These are phyloP conservation scores for Aphaenogaster floridana DNA, from an alignment of 1,140 invertebrate species.

Conservation along the genomic window DNA sequence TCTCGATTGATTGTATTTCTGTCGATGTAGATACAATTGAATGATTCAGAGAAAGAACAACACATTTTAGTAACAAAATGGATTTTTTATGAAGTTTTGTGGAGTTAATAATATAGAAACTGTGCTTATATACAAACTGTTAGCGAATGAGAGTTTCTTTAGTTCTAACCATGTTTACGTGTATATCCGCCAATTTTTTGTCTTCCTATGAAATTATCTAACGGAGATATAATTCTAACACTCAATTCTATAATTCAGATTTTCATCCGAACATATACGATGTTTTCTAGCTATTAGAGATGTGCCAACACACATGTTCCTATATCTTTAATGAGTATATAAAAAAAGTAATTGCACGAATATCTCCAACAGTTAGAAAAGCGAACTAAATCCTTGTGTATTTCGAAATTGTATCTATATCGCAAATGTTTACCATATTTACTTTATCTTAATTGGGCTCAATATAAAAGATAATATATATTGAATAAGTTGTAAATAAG, in stretches of 20 bases:
- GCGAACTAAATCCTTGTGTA: neutral
- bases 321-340: constrained; percentile 39
- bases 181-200: constrained; percentile 7
- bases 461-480: constrained; percentile 3
- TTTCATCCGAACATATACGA: neutral
- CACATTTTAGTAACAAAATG: neutral
- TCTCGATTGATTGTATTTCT: neutral
- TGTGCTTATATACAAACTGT: neutral
- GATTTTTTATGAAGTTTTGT: neutral
- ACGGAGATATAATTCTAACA: neutral
- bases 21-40: constrained; percentile 17
- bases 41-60: neutral
- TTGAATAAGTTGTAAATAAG: constrained; percentile 24
- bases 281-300: constrained; percentile 51
- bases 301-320: constrained; percentile 31
- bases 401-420: constrained; percentile 45
- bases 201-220: neutral
- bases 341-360: constrained; percentile 9
- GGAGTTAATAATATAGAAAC: neutral
- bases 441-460: constrained; percentile 15
- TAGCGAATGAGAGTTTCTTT: neutral
- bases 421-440: constrained; percentile 33
- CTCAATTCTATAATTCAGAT: neutral
- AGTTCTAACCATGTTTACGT: neutral
- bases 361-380: constrained; percentile 39